Percentiles rank a stretch among this genome's conserved stretches.
These are phyloP conservation scores for Diplazon laetatorius DNA, from an alignment of 2,888 invertebrate genomes.

Conservation along the genomic window DNA sequence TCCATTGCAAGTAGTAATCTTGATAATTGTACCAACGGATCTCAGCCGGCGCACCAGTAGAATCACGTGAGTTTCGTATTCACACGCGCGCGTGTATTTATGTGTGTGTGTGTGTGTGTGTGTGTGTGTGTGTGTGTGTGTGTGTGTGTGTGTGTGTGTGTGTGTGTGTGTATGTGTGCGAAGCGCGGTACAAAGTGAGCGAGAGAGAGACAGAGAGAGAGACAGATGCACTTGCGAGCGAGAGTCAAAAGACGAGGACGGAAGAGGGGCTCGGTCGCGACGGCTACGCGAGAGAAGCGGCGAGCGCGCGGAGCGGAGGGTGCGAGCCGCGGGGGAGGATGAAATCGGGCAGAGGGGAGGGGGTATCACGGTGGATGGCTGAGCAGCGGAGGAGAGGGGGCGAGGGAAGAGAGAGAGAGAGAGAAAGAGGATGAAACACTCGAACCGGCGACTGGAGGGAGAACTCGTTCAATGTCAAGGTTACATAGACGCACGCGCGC, in stretches of 20 bases:
- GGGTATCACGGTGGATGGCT: not conserved
- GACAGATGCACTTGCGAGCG: too few species aligned
- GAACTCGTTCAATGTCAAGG: constrained; percentile 78
- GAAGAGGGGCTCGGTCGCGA: constrained; percentile 44
- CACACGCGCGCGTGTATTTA: too few species aligned
- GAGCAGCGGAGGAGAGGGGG: constrained; percentile 30
- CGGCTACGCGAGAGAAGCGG: constrained; percentile 24
- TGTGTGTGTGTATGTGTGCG: not conserved
- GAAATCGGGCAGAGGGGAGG: constrained; percentile 39
- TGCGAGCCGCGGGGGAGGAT: constrained; percentile 11
- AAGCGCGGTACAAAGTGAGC: constrained; percentile 5
- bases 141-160: constrained; percentile 4
- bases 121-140: not conserved
- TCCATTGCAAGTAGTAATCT: constrained; percentile 40
- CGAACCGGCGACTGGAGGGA: constrained; percentile 50
- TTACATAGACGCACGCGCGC: constrained; percentile 76
- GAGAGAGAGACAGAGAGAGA: constrained; percentile 35
- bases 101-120: not conserved
- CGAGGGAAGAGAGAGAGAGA: constrained; percentile 37
- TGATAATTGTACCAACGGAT: not conserved
- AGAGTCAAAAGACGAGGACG: constrained; percentile 32
- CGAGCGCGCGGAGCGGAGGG: constrained; percentile 41
- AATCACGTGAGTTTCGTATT: too few species aligned
- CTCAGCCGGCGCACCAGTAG: too few species aligned
- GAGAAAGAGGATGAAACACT: constrained; percentile 43